Evolutionary conservation across 2,113 vertebrate genomes (phyloP).

Genomic region (Aspidoscelis tigris): DNA sequence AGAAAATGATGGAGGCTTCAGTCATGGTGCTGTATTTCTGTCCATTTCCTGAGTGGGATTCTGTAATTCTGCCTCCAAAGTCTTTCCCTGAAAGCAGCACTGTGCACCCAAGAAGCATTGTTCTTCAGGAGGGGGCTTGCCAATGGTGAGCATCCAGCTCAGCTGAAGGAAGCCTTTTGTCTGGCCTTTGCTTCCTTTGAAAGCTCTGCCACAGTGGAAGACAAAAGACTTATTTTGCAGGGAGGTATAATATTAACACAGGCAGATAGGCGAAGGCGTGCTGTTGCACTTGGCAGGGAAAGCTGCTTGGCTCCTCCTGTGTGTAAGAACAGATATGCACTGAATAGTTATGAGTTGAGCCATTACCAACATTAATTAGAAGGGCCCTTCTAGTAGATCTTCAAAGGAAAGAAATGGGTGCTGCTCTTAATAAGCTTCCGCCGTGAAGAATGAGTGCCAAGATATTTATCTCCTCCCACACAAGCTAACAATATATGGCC

Average conservation of each 20-base stretch:
- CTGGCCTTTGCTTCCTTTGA: background rate
- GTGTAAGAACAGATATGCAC: background rate
- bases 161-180: background rate
- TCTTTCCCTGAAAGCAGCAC: background rate
- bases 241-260: background rate
- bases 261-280: background rate
- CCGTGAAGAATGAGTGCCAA: background rate
- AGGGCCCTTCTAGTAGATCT: background rate
- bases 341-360: conserved; percentile 23
- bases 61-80: background rate
- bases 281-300: background rate
- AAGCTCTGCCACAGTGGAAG: background rate
- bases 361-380: conserved; percentile 6
- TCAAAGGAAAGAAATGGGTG: background rate
- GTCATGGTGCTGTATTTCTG: too few species aligned
- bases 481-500: background rate
- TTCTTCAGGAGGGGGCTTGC: background rate
- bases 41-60: too few species aligned
- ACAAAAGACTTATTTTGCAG: background rate
- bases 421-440: background rate
- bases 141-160: background rate
- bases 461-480: background rate
- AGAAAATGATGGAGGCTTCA: too few species aligned
- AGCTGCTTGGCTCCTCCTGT: background rate
- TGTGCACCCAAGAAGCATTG: background rate